phyloP scores from a whole-genome alignment of 2,113 vertebrate species.

The Gymnorhina tibicen region DNA sequence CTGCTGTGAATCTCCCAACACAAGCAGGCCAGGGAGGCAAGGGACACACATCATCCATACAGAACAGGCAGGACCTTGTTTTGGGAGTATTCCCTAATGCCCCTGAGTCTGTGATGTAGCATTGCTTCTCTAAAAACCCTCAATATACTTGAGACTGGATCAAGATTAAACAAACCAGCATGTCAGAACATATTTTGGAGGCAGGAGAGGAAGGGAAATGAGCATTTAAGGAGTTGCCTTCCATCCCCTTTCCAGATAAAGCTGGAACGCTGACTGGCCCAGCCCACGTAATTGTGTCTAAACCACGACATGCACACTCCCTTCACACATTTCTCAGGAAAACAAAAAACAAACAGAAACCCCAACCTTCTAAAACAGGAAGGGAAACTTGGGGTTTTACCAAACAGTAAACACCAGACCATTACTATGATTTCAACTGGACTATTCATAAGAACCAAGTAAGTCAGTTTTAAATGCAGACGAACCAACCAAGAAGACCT shows the following conservation, averaged over 20 bases:
- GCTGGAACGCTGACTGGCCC: neutral
- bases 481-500: neutral
- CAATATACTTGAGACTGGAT: neutral
- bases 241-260: slow-evolving; percentile 24
- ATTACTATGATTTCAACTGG: neutral
- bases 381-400: neutral
- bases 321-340: neutral
- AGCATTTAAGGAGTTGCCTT: slow-evolving; percentile 41
- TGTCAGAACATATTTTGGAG: neutral
- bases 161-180: neutral
- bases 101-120: neutral
- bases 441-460: neutral
- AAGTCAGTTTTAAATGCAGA: neutral
- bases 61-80: neutral
- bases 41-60: accelerated
- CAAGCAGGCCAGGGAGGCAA: neutral
- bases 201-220: neutral
- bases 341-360: slow-evolving; percentile 5
- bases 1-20: neutral
- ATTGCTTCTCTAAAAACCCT: neutral
- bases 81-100: neutral
- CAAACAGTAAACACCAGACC: neutral
- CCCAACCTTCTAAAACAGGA: neutral
- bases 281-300: neutral
- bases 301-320: neutral